Base-by-base conservation (phyloP, 2,113 vertebrate genomes). In the Phyllostomus discolor region DNA sequence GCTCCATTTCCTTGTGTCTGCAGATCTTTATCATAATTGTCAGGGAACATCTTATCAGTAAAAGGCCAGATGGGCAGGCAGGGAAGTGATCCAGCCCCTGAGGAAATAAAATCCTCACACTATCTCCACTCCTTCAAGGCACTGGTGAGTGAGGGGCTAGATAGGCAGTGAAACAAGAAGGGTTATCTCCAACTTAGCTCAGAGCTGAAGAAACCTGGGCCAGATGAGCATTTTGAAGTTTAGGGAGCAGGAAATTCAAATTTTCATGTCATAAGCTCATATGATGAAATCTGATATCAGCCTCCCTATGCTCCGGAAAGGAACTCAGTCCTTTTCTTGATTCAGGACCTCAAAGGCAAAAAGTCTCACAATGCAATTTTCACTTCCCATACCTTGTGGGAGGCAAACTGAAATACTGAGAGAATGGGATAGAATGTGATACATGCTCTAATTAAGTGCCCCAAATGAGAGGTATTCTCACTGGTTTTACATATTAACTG, bases 21-120 rank as follows among this genome's bases (percentile, higher is more conserved):
- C 79, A 90, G 75, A 95, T 95, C 86, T 96, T 91, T 92, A 50
- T 10, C 48, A 10, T 50, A 91, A 96, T 96, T 96, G 89, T 93
- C 93, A 90, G 57, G 35, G 80, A 97, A 89, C 93, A 95, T 96
- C 88, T 94, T 96, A 86, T 97, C 93, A 96, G 89, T 52, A 90
- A 95, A 91, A 92, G 79, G 94, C 88, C 93, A 96, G 93, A 97
- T 95, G 97, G 95, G 54, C 83, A 95, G 94, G 54, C 90, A 96
- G 82, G 91, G 90, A 95, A 82, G 72, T 91, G 59, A 79, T 89
- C 14, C 33, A 73, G 79, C 33, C 69, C 78, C 69, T 7, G 22
- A 72, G 75, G 93, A 62, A 96, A 91, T 96, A 48, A 52, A 35
- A 35, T 87, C 81, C 94, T 96, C 91, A 35, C 28, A 52, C 24